Evolutionary conservation across 2,113 vertebrate species (phyloP), one percentile per base, ranked within the genome.

Genomic region (Ivindomyrus marchei): DNA sequence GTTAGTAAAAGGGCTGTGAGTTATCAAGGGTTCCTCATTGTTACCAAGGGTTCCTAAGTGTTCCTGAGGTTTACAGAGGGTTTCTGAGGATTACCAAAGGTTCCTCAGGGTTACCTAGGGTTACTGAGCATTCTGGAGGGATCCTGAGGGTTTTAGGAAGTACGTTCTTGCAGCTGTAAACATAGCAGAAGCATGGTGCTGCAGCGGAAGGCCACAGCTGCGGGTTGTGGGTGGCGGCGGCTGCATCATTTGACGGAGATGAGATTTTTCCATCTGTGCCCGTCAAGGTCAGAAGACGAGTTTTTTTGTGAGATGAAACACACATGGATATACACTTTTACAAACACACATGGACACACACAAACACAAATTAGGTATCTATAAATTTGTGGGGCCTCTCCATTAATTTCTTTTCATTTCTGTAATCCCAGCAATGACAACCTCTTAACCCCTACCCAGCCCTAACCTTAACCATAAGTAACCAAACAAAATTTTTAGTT

Each of bases 231-330:
- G 24, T 31, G 77, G 85, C 80, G 8, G 27, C n/a, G 5, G n/a
- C 39, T 31, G n/a, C 85, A 39, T 87, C 31, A 87, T 87, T 87
- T 56, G 88, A 85, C 89, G n/a, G 50, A 87, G 85, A 77, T 24
- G 27, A 42, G 45, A 42, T 86, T 39, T 49, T 49, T 89, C 66
- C 42, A 45, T 53, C 66, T 70, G 42, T 77, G 9, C 21, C 50
- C 50, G 8, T 90, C 92, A 90, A 90, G 91, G 89, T 91, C 91
- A 90, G 36, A 83, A 77, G 47, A 88, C 21, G n/a, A 47, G 31
- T 24, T 15, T 36, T 27, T 62, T n/a, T 89, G 87, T 80, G 21
- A 56, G 89, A 89, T 89, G 56, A 45, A 1, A 42, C 7, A 42
- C 15, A 42, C 74, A 6, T 39, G 15, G 9, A 80, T 5, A 39